Conservation (phyloP, 1,140 invertebrate genomes). For the Dryas iulia region DNA sequence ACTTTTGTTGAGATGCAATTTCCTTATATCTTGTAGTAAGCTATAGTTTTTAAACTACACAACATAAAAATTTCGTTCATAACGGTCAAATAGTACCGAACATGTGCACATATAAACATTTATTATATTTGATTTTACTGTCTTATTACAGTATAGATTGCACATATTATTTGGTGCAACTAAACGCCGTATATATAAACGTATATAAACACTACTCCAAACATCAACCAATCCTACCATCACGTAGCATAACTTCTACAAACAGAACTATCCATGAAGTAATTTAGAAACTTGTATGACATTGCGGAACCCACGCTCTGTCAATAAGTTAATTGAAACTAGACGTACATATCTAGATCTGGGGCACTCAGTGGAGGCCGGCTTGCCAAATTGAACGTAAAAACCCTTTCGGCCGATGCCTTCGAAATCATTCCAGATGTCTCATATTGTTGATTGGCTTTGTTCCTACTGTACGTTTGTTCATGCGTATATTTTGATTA, state of each 20-base stretch:
- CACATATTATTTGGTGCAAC: no score
- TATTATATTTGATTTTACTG: no score
- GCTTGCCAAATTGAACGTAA: conserved; percentile 21
- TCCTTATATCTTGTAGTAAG: no score
- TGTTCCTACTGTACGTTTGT: conserved; percentile 2
- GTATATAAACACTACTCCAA: no score
- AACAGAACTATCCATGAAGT: neutral
- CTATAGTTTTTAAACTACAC: no score
- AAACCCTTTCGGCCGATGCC: conserved; percentile 16
- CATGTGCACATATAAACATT: no score
- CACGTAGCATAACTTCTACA: neutral
- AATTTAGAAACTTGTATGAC: conserved; percentile 2
- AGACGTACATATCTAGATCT: neutral
- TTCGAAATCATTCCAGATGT: conserved; percentile 10
- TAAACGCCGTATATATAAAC: no score
- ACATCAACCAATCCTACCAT: no score
- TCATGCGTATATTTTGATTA: neutral
- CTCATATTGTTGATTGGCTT: conserved; percentile 4
- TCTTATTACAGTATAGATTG: no score
- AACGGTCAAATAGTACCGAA: no score
- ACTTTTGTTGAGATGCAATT: no score
- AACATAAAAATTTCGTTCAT: no score
- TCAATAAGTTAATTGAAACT: conserved; percentile 15
- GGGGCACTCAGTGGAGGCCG: neutral
- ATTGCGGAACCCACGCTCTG: neutral